A percentile compares a stretch with the other conserved stretches of the same genome.
Conservation (phyloP, 2,797 vertebrate genomes). For the Microctenopoma stevenorrisi region DNA sequence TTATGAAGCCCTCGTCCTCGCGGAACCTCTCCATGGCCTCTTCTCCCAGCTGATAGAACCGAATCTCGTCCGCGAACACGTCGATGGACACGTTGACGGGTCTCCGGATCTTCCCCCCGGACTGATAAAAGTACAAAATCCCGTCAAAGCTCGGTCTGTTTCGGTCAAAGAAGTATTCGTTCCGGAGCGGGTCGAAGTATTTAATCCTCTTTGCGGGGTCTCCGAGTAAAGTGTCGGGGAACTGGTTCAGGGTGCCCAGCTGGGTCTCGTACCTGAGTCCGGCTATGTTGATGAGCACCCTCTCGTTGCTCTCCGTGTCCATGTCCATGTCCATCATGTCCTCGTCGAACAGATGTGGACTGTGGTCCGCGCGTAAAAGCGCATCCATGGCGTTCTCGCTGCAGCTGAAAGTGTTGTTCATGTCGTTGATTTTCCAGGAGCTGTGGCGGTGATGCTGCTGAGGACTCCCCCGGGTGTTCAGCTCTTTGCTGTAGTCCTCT, state of each 20-base stretch:
- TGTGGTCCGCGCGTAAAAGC: constrained; percentile 83
- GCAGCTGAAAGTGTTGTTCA: constrained; percentile 82
- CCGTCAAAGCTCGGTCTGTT: constrained; percentile 96
- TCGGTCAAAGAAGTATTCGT: constrained; percentile 98
- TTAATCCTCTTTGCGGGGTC: constrained; percentile 92
- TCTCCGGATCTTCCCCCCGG: constrained; percentile 92
- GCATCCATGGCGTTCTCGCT: constrained; percentile 79
- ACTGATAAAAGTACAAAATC: constrained; percentile 97
- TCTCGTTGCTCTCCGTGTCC: constrained; percentile 86
- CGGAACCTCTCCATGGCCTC: constrained; percentile 94
- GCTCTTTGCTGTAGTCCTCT: constrained; percentile 79
- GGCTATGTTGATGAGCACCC: constrained; percentile 94
- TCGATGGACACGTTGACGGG: constrained; percentile 96
- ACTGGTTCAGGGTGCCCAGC: constrained; percentile 93
- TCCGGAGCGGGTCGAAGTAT: constrained; percentile 95
- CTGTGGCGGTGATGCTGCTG: constrained; percentile 52
- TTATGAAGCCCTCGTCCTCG: constrained; percentile 95
- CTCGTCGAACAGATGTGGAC: constrained; percentile 85
- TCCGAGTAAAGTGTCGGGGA: constrained; percentile 93
- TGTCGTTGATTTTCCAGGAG: constrained; percentile 86
- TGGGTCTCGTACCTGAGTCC: constrained; percentile 94
- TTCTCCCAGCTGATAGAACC: constrained; percentile 95
- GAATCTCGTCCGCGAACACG: constrained; percentile 94
- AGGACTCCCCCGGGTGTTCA: constrained; percentile 75
- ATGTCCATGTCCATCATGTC: constrained; percentile 80